phyloP scores from a whole-genome alignment of 2,797 vertebrate genomes.

The Silurus lanzhouensis region DNA sequence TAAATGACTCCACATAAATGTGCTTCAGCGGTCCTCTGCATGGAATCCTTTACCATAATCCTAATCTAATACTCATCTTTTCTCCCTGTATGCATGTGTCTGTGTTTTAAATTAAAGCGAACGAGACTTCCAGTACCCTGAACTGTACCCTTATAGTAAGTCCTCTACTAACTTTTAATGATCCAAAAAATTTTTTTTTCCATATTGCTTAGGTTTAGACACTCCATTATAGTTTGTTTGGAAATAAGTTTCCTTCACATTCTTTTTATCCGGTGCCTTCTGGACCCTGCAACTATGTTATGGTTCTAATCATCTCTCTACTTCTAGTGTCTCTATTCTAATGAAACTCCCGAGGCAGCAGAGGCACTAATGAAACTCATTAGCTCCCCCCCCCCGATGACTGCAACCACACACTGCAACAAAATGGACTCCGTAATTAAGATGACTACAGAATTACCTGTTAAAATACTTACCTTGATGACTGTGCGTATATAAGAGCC shows the following conservation, averaged over 20 bases:
- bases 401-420: too few relatives aligned
- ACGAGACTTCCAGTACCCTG: background rate
- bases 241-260: background rate
- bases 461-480: too few relatives aligned
- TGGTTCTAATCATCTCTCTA: background rate
- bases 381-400: too few relatives aligned
- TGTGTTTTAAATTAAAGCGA: slow-evolving; percentile 8
- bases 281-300: background rate
- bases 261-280: background rate
- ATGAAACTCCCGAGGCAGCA: too few relatives aligned
- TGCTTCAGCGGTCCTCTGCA: background rate
- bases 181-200: background rate
- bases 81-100: background rate
- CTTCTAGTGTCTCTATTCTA: background rate
- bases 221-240: background rate
- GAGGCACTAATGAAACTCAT: too few relatives aligned
- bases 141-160: background rate
- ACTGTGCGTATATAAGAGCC: too few relatives aligned
- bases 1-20: background rate
- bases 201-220: background rate
- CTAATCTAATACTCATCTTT: background rate
- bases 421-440: too few relatives aligned
- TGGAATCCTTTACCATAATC: background rate
- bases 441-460: too few relatives aligned
- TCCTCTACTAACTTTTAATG: background rate